Base-by-base conservation (phyloP, 2,888 invertebrate species). In the Standfussiana lucernea region DNA sequence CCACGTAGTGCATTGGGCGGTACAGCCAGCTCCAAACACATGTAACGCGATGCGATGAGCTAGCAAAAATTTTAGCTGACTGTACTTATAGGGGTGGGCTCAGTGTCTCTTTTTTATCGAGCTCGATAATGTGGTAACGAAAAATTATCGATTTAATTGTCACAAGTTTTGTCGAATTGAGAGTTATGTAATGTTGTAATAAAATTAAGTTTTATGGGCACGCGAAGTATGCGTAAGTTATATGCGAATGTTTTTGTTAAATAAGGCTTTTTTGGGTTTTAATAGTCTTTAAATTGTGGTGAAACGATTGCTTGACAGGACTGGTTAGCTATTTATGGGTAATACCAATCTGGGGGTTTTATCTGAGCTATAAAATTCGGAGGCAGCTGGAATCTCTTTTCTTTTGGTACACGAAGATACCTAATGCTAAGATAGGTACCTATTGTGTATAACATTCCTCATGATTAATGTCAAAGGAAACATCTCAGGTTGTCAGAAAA, bases 31-130 rank as follows among this genome's bases (percentile, higher is more conserved):
- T 77, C 70, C 80, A 64, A 75, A 89, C 89, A 88, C 84, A 86
- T 83, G 90, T 93, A 92, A 93, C 91, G 89, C 89, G 90, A 92
- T 91, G 90, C 91, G 89, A 89, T 91, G 92, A 87, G 73, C 74
- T 78, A 69, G 86, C 89, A 82, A 77, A 77, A 75, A 42, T 84
- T 87, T 82, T 69, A 35, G 82, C 85, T 80, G 87, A 86, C 83
- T 88, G 84, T 88, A 86, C 81, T 37, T 62, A 2, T 79, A 84
- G 89, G 88, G 89, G 70, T 88, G 88, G 47, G 40, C n/a, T 15
- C n/a, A 4, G 15, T 8, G 8, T 18, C 73, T 45, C 74, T 35
- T 64, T 84, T 79, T 79, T 47, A 78, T 64, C 56, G 59, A 83
- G 2, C 53, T 65, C 56, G 8, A 35, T 61, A 56, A 69, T 65